Evolutionary conservation across 2,113 vertebrate species (phyloP).

Genomic region (Thunnus thynnus): DNA sequence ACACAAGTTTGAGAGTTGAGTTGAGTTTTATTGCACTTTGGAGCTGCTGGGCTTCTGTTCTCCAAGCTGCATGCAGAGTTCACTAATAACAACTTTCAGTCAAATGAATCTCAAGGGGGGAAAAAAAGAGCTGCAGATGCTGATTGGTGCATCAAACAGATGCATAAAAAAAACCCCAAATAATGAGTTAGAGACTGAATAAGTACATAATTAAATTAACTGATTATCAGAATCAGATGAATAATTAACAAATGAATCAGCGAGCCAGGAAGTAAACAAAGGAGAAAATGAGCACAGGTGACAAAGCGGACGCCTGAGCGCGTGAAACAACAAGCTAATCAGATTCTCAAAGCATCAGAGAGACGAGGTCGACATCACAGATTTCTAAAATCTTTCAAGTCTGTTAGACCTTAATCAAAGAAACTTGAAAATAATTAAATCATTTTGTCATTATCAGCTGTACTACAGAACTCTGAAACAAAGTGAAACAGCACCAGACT

Average conservation of each 20-base stretch:
- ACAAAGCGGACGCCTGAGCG: background rate
- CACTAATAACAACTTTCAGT: constrained; percentile 46
- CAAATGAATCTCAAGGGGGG: constrained; percentile 5
- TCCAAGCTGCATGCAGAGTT: constrained; percentile 46
- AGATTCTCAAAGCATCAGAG: background rate
- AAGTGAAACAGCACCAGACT: background rate
- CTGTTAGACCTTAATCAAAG: background rate
- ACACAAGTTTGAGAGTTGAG: background rate
- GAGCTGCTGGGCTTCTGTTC: constrained; percentile 51
- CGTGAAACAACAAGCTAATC: constrained; percentile 28
- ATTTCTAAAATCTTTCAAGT: background rate
- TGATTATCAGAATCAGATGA: constrained; percentile 43
- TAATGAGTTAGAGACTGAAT: constrained; percentile 10
- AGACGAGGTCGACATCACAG: constrained; percentile 3
- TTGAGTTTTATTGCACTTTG: constrained; percentile 39
- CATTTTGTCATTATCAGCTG: background rate
- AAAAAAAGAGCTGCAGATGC: background rate
- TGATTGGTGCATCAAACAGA: constrained; percentile 17
- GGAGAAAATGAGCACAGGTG: constrained; percentile 51
- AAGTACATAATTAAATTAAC: constrained; percentile 46
- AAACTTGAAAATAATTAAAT: background rate
- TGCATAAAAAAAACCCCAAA: constrained; percentile 16
- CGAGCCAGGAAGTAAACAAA: constrained; percentile 24
- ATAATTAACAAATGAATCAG: constrained; percentile 37
- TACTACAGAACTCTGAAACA: background rate